These are phyloP conservation scores for Metaphire vulgaris DNA, from an alignment of 1,140 invertebrate genomes.

Conservation along the genomic window DNA sequence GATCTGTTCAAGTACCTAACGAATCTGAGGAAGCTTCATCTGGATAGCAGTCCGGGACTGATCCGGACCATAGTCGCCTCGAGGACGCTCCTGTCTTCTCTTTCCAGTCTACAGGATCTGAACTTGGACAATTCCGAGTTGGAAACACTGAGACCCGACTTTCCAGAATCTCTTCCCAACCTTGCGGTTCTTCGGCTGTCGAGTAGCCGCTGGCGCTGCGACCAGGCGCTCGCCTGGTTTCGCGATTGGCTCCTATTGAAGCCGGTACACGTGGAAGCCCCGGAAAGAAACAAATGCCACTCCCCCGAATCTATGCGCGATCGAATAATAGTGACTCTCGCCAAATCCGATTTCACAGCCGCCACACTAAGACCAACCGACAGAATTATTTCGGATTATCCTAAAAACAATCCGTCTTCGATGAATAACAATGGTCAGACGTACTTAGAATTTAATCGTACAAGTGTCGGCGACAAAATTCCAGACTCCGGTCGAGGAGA, in stretches of 20 bases:
- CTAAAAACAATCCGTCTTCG: too few species aligned
- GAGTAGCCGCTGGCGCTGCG: conserved; percentile 52
- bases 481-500: too few species aligned
- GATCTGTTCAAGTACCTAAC: background rate
- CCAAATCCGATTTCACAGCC: too few species aligned
- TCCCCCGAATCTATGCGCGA: too few species aligned
- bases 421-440: too few species aligned
- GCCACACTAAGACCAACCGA: too few species aligned
- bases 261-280: conserved; percentile 37
- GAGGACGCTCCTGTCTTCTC: conserved; percentile 58
- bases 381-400: too few species aligned
- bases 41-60: conserved; percentile 66
- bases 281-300: conserved; percentile 40
- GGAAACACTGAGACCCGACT: conserved; percentile 60
- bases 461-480: too few species aligned
- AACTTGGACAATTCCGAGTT: conserved; percentile 60
- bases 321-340: too few species aligned
- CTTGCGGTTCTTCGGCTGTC: conserved; percentile 51
- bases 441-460: too few species aligned
- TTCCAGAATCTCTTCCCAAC: conserved; percentile 64
- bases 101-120: conserved; percentile 54
- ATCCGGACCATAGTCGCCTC: conserved; percentile 58
- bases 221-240: conserved; percentile 41
- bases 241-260: conserved; percentile 42
- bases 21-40: conserved; percentile 55